phyloP scores from a whole-genome alignment of 2,888 invertebrate species.

The Ormyrus labotus region DNA sequence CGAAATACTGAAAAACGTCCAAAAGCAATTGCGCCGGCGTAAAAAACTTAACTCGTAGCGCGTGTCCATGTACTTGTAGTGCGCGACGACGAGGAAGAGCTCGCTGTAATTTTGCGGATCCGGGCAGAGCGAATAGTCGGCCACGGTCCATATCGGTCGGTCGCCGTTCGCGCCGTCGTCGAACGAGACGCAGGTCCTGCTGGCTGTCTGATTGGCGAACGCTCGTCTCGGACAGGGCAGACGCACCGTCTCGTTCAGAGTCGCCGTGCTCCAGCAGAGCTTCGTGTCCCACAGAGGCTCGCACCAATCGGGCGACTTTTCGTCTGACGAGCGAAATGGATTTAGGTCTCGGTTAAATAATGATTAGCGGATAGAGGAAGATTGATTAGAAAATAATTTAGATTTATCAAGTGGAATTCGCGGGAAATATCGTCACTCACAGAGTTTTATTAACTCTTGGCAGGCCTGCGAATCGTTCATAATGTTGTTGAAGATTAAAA shows the following conservation, averaged over 20 bases:
- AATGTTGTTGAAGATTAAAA: neutral
- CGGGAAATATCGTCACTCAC: neutral
- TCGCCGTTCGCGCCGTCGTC: neutral
- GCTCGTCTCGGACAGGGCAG: conserved; percentile 26
- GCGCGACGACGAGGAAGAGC: neutral
- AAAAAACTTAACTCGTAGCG: conserved; percentile 21
- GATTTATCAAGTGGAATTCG: neutral
- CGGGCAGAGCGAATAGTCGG: conserved; percentile 22
- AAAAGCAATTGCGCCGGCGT: neutral
- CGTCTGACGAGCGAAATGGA: neutral
- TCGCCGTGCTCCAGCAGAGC: conserved; percentile 21
- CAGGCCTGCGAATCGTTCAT: conserved; percentile 5
- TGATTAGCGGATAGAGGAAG: neutral
- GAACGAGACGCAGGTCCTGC: conserved; percentile 27
- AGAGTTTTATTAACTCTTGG: neutral
- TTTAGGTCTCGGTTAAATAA: neutral
- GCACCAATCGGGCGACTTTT: conserved; percentile 10
- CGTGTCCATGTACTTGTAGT: neutral
- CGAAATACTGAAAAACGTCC: too few relatives aligned
- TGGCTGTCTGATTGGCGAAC: conserved; percentile 35
- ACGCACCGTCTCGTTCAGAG: conserved; percentile 14
- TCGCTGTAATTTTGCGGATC: conserved; percentile 13
- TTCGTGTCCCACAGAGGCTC: conserved; percentile 34
- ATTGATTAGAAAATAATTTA: neutral
- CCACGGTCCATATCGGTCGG: conserved; percentile 12